Base-by-base conservation (phyloP, 2,888 invertebrate genomes). In the Pollenia labialis region DNA sequence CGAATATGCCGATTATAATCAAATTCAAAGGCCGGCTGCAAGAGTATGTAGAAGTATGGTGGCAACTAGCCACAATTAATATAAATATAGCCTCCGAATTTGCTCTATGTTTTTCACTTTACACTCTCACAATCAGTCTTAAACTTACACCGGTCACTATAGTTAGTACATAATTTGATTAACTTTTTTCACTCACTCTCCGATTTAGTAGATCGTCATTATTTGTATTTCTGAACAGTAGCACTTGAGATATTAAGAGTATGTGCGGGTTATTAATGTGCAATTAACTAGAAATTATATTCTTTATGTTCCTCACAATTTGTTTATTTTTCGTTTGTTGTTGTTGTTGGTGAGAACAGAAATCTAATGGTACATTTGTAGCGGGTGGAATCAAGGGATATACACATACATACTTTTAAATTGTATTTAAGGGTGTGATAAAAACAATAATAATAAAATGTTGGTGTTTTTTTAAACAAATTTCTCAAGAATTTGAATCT, bases 251-350 rank as follows among this genome's bases (percentile, higher is more conserved):
- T 77, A 11, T 64, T 54, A 60, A 62, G 42, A 54, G 69, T 71
- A 44, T 64, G 64, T 54, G 60, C 44, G 72, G 23, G 11, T 77
- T 77, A 48, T 44, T 72, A 76, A 84, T 87, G 64, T 72, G 58
- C 58, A 84, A 83, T 86, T 86, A 83, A 83, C 64, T 79, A 80
- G 12, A 83, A 71, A 69, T 66, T 64, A 72, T 40, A 46, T 56
- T 81, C 18, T 71, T 64, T 58, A 54, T 48, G 71, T 58, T 82
- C 32, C 50, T 46, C 40, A 83, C 76, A 68, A 69, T 74, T 75
- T 64, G 62, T 60, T 74, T 69, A 52, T 80, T 66, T 52, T 16
- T 62, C 18, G 18, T 84, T 75, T 64, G 16, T 50, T 68, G 62
- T 50, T 64, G 18, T 40, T 52, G n/a, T 40, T 56, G 23, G 40